A percentile compares a stretch with the other conserved stretches of the same genome.
phyloP scores from a whole-genome alignment of 2,113 vertebrate genomes.

The Meriones unguiculatus region DNA sequence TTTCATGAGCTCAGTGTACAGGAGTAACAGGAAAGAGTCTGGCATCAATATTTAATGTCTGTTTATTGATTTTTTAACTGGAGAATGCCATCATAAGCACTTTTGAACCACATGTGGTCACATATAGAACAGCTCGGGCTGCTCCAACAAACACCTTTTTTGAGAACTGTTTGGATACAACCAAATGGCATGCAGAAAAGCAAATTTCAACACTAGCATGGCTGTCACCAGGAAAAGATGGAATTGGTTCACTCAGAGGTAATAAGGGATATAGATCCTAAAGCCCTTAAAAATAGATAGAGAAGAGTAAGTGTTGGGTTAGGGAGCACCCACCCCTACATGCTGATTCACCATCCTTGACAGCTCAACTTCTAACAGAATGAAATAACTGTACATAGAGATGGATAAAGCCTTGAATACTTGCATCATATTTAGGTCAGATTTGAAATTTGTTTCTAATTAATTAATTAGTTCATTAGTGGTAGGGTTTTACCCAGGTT shows the following conservation, averaged over 20 bases:
- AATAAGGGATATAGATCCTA: background rate
- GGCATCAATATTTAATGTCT: slow-evolving; percentile 87
- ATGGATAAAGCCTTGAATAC: background rate
- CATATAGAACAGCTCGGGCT: slow-evolving; percentile 69
- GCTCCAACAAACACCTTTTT: slow-evolving; percentile 74
- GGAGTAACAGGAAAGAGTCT: slow-evolving; percentile 73
- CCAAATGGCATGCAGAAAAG: slow-evolving; percentile 58
- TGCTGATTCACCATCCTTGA: background rate
- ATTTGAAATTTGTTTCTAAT: background rate
- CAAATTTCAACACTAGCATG: background rate
- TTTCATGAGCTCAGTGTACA: slow-evolving; percentile 72
- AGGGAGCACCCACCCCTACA: background rate
- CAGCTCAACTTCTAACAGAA: background rate
- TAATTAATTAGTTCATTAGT: background rate
- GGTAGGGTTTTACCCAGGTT: background rate
- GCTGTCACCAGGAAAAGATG: slow-evolving; percentile 1
- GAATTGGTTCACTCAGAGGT: background rate
- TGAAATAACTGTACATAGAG: background rate
- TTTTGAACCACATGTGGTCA: slow-evolving; percentile 79
- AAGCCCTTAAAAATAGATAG: background rate
- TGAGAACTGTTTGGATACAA: slow-evolving; percentile 74
- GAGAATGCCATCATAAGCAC: slow-evolving; percentile 80
- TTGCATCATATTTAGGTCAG: background rate
- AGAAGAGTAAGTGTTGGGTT: background rate
- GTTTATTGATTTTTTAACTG: slow-evolving; percentile 82